Conservation (phyloP, 2,888 invertebrate genomes). For the Caenorhabditis sp. region DNA sequence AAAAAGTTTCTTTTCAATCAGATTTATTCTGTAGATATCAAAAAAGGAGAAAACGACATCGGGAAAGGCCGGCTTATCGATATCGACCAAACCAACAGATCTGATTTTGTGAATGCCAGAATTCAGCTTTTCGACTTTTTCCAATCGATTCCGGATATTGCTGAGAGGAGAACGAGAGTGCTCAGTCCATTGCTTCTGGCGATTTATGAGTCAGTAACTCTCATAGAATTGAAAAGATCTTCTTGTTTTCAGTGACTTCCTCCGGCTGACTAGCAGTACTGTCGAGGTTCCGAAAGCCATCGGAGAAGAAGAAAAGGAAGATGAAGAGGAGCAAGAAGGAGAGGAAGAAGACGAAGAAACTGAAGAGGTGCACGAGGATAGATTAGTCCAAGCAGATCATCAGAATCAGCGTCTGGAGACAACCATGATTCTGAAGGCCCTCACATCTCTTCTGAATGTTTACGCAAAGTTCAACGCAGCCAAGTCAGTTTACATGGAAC, state of each 20-base stretch:
- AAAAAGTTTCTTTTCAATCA: neutral
- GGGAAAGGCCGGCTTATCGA: slow-evolving; percentile 41
- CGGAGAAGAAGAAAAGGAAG: slow-evolving; percentile 71
- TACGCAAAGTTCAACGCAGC: slow-evolving; percentile 91
- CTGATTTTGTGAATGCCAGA: slow-evolving; percentile 65
- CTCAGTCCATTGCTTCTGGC: slow-evolving; percentile 90
- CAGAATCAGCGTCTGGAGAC: slow-evolving; percentile 43
- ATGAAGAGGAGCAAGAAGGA: slow-evolving; percentile 59
- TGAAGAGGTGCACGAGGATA: slow-evolving; percentile 22
- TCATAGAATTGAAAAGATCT: slow-evolving; percentile 35
- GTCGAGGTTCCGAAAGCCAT: slow-evolving; percentile 52
- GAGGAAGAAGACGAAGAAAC: slow-evolving; percentile 6
- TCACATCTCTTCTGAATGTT: slow-evolving; percentile 73
- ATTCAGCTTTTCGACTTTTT: slow-evolving; percentile 66
- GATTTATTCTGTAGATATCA: slow-evolving; percentile 45
- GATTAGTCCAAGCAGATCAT: neutral
- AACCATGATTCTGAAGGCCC: slow-evolving; percentile 51
- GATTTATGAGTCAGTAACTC: slow-evolving; percentile 88
- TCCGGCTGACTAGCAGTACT: slow-evolving; percentile 17
- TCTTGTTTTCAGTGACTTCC: slow-evolving; percentile 52
- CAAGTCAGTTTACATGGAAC: slow-evolving; percentile 89
- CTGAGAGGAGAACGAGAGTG: slow-evolving; percentile 90
- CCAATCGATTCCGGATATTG: slow-evolving; percentile 87
- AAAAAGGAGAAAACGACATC: neutral
- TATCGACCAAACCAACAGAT: slow-evolving; percentile 51